Conservation (phyloP, 2,113 vertebrate species). For the Hucho hucho region DNA sequence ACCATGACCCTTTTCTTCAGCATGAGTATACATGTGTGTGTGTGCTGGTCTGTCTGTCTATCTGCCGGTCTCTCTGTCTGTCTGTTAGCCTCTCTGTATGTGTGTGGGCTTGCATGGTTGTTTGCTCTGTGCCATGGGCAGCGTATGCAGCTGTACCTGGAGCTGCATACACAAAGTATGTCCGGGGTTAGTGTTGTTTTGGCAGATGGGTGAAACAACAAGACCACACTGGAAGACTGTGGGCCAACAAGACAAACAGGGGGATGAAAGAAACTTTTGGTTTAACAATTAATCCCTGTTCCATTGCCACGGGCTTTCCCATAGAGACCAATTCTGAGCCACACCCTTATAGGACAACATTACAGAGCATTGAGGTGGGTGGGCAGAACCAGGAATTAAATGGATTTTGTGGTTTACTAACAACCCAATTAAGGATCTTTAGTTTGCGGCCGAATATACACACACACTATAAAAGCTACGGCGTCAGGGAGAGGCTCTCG, state of each 20-base stretch:
- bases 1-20: neutral
- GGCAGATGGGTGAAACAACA: slow-evolving; percentile 15
- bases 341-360: slow-evolving; percentile 56
- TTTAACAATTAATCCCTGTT: slow-evolving; percentile 35
- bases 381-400: slow-evolving; percentile 31
- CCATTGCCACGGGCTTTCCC: slow-evolving; percentile 27
- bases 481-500: slow-evolving; percentile 5
- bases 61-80: slow-evolving; percentile 5
- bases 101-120: slow-evolving; percentile 12
- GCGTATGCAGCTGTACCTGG: slow-evolving; percentile 37
- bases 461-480: neutral
- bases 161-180: neutral
- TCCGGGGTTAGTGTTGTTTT: slow-evolving; percentile 8
- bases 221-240: slow-evolving; percentile 29
- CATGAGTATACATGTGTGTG: slow-evolving; percentile 12
- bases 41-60: slow-evolving; percentile 13
- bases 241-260: slow-evolving; percentile 25
- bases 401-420: slow-evolving; percentile 38
- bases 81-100: neutral
- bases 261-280: slow-evolving; percentile 15
- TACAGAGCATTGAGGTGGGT: slow-evolving; percentile 41
- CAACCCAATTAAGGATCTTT: slow-evolving; percentile 30
- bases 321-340: slow-evolving; percentile 26
- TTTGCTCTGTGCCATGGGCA: slow-evolving; percentile 16
- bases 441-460: neutral